These are phyloP conservation scores for Volucella bombylans DNA, from an alignment of 2,888 invertebrate species.

Conservation along the genomic window DNA sequence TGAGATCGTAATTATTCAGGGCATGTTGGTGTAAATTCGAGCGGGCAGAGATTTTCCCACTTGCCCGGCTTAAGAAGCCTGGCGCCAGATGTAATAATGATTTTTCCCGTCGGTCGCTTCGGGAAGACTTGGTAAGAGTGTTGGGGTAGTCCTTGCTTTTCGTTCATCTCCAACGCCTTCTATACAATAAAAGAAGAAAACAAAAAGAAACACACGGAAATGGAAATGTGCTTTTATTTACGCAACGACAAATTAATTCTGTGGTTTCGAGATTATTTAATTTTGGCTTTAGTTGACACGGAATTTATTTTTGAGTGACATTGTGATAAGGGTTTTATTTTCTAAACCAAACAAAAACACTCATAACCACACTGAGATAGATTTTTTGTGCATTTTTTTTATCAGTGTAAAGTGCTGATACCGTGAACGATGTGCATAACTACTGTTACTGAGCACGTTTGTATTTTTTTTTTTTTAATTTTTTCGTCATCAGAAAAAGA, in stretches of 20 bases:
- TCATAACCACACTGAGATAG: constrained; percentile 23
- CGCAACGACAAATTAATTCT: background rate
- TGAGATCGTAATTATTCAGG: constrained; percentile 48
- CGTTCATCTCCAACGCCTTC: constrained; percentile 24
- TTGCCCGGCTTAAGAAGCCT: constrained; percentile 22
- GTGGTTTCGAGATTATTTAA: background rate
- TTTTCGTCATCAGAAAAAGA: background rate
- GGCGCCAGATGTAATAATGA: constrained; percentile 65
- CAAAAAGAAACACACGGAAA: background rate
- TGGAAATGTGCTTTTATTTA: constrained; percentile 9
- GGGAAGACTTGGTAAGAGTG: background rate
- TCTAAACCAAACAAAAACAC: background rate
- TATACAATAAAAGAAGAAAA: background rate
- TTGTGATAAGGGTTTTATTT: constrained; percentile 19
- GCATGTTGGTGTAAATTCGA: background rate
- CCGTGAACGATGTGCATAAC: background rate
- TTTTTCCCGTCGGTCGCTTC: constrained; percentile 11
- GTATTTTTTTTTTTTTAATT: background rate
- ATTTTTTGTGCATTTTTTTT: constrained; percentile 18
- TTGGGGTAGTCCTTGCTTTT: constrained; percentile 58
- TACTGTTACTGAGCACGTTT: background rate
- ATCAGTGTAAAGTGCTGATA: constrained; percentile 29
- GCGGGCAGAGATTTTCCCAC: background rate
- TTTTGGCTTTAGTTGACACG: background rate
- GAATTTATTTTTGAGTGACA: constrained; percentile 47